A percentile compares a stretch with the other conserved stretches of the same genome.
Conservation (phyloP, 2,797 vertebrate genomes). For the Ptychobarbus kaznakovi region DNA sequence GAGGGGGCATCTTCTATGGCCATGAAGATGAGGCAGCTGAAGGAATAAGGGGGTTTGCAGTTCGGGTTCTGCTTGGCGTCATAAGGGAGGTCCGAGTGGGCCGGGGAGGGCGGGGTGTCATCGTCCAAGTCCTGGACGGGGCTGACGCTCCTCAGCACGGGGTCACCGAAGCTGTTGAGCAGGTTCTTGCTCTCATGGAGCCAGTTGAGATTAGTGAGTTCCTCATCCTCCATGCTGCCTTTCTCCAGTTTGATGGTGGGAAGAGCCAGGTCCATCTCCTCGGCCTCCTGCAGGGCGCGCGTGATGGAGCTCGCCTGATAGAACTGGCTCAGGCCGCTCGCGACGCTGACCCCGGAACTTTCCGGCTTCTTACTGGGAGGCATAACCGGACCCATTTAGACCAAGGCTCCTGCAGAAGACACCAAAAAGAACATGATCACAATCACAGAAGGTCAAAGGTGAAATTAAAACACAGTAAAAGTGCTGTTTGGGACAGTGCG, state of each 20-base stretch:
- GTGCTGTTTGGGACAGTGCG: background rate
- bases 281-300: conserved; percentile 83
- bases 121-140: conserved; percentile 85
- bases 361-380: conserved; percentile 92
- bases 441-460: background rate
- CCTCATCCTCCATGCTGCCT: conserved; percentile 87
- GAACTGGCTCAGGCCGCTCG: conserved; percentile 82
- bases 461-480: background rate
- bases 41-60: conserved; percentile 90
- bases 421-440: conserved; percentile 40
- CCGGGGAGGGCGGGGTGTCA: conserved; percentile 85
- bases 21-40: conserved; percentile 95
- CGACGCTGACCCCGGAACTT: conserved; percentile 85
- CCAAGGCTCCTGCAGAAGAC: conserved; percentile 76
- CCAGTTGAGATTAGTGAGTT: conserved; percentile 92
- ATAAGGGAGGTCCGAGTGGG: conserved; percentile 84
- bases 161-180: conserved; percentile 89
- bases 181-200: conserved; percentile 89
- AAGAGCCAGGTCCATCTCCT: conserved; percentile 85
- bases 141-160: conserved; percentile 87
- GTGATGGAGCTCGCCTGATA: conserved; percentile 81
- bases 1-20: conserved; percentile 90
- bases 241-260: conserved; percentile 80
- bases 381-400: conserved; percentile 94
- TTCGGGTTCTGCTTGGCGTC: conserved; percentile 91